Percentiles rank a stretch among this genome's conserved stretches.
These are phyloP conservation scores for Triplophysa bombifrons DNA, from an alignment of 2,797 vertebrate species.

Conservation along the genomic window DNA sequence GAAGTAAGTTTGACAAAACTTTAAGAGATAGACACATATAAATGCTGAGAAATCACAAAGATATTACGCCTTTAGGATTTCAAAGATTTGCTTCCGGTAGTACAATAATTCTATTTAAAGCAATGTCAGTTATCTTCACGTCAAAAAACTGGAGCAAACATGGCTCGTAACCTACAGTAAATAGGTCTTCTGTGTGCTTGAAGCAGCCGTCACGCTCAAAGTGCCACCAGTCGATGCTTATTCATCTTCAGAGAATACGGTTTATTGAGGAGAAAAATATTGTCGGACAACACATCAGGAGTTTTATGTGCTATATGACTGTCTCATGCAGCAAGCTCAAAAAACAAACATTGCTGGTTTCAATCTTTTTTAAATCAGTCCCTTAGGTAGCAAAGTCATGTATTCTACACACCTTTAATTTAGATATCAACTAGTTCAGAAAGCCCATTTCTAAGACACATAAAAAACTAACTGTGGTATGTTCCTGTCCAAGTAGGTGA, in stretches of 20 bases:
- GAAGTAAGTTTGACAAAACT: background rate
- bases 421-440: background rate
- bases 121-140: background rate
- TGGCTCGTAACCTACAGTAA: background rate
- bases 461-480: background rate
- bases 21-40: no score
- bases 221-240: background rate
- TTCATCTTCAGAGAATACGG: background rate
- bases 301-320: background rate
- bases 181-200: conserved; percentile 1
- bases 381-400: background rate
- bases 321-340: background rate
- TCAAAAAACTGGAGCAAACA: background rate
- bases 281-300: background rate
- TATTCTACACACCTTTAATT: background rate
- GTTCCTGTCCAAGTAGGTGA: background rate
- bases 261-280: conserved; percentile 11
- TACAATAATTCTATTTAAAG: background rate
- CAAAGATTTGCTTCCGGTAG: background rate
- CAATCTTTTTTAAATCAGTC: background rate
- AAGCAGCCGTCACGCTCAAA: conserved; percentile 15
- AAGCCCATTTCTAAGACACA: background rate
- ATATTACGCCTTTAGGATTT: background rate
- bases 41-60: background rate
- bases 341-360: background rate